phyloP scores from a whole-genome alignment of 2,888 invertebrate genomes.

The Amphipyra berbera region DNA sequence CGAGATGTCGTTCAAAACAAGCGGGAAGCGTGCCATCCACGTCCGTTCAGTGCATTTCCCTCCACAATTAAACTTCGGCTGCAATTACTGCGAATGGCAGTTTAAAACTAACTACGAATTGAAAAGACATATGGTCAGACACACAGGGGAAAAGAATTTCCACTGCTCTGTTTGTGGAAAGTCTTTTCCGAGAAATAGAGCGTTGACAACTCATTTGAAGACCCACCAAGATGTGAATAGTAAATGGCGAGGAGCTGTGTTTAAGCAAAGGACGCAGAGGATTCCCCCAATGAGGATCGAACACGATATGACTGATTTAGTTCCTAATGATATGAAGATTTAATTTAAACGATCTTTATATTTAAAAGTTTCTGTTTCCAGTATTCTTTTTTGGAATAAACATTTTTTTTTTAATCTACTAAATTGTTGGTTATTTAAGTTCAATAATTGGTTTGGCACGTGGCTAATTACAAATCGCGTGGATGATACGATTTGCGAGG shows the following conservation, averaged over 20 bases:
- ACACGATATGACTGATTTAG: constrained; percentile 67
- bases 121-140: constrained; percentile 81
- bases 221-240: constrained; percentile 76
- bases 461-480: no score
- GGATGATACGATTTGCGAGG: no score
- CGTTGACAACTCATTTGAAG: constrained; percentile 76
- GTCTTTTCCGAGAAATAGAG: constrained; percentile 75
- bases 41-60: constrained; percentile 79
- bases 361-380: constrained; percentile 23
- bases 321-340: constrained; percentile 51
- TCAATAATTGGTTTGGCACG: no score
- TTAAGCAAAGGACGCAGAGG: constrained; percentile 62
- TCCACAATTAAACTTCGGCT: constrained; percentile 71
- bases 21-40: constrained; percentile 79
- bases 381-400: constrained; percentile 58
- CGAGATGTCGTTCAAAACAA: constrained; percentile 79
- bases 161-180: constrained; percentile 79
- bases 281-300: constrained; percentile 67
- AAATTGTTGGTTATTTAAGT: background rate
- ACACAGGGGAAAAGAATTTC: constrained; percentile 78
- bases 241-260: constrained; percentile 72
- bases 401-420: constrained; percentile 6
- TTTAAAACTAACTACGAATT: constrained; percentile 82
- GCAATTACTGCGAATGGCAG: constrained; percentile 79
- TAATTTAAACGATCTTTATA: constrained; percentile 21